Percentiles rank a stretch among this genome's conserved stretches.
phyloP scores from a whole-genome alignment of 2,113 vertebrate genomes.

The Cercocebus atys region DNA sequence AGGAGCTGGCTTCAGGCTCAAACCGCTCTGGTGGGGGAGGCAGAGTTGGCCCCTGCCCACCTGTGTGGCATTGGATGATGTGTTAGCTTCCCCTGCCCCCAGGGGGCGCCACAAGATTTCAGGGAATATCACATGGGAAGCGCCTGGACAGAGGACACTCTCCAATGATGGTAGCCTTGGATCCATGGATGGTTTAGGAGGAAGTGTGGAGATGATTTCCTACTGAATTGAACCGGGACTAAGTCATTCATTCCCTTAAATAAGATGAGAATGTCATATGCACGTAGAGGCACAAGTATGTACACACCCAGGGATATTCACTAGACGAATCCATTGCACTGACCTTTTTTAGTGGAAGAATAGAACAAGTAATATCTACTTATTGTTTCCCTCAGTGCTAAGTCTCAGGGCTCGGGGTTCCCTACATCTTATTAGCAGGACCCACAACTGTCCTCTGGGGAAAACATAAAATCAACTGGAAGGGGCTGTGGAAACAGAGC shows the following conservation, averaged over 20 bases:
- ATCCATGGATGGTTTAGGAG: neutral
- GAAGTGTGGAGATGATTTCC: neutral
- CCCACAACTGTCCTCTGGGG: rapidly evolving
- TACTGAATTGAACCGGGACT: no score
- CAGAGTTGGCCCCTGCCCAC: neutral
- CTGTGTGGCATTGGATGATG: rapidly evolving
- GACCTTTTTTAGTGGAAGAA: rapidly evolving
- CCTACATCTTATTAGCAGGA: rapidly evolving
- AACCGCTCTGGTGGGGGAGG: rapidly evolving
- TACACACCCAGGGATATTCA: rapidly evolving
- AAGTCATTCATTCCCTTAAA: no score
- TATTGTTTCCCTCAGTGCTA: rapidly evolving
- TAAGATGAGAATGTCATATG: rapidly evolving
- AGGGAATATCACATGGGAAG: rapidly evolving
- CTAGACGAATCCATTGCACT: neutral
- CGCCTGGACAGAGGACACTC: neutral
- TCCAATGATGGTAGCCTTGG: no score
- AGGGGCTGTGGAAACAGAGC: rapidly evolving
- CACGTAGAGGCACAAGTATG: rapidly evolving
- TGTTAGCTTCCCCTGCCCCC: neutral
- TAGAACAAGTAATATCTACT: neutral
- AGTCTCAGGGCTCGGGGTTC: no score
- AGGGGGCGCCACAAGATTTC: rapidly evolving
- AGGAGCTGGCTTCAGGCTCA: rapidly evolving
- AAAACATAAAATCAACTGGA: rapidly evolving